These are phyloP conservation scores for Embidobia sp. DNA, from an alignment of 2,888 invertebrate species.

Conservation along the genomic window DNA sequence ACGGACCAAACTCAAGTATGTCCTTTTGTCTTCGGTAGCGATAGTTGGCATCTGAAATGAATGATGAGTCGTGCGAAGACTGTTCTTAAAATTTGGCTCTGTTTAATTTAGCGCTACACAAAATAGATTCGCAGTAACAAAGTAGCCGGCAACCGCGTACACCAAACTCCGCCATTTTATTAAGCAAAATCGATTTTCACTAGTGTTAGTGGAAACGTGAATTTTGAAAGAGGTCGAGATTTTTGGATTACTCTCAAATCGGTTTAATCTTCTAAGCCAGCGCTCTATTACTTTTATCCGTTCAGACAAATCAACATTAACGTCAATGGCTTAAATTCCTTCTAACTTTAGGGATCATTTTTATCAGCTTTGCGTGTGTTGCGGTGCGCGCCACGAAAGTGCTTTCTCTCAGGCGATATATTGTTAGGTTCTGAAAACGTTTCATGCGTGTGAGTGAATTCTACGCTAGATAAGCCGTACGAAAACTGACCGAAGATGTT, in stretches of 20 bases:
- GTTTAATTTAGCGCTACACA: background rate
- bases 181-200: constrained; percentile 74
- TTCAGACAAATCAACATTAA: background rate
- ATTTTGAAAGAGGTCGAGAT: constrained; percentile 61
- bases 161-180: constrained; percentile 80
- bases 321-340: background rate
- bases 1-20: constrained; percentile 63
- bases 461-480: no score
- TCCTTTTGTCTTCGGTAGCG: constrained; percentile 62
- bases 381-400: constrained; percentile 40
- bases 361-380: constrained; percentile 27
- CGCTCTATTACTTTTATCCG: background rate
- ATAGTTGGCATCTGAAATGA: constrained; percentile 63
- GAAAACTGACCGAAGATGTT: no score
- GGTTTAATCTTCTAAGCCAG: constrained; percentile 4
- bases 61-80: constrained; percentile 62
- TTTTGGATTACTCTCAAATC: constrained; percentile 15
- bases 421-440: constrained; percentile 47
- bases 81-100: constrained; percentile 24
- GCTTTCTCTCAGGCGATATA: constrained; percentile 50
- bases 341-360: background rate
- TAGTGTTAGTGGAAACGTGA: constrained; percentile 74
- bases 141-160: constrained; percentile 81
- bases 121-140: constrained; percentile 69
- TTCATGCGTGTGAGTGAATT: constrained; percentile 61